Conservation (phyloP, 1,140 invertebrate genomes). For the Drosophila kikkawai region DNA sequence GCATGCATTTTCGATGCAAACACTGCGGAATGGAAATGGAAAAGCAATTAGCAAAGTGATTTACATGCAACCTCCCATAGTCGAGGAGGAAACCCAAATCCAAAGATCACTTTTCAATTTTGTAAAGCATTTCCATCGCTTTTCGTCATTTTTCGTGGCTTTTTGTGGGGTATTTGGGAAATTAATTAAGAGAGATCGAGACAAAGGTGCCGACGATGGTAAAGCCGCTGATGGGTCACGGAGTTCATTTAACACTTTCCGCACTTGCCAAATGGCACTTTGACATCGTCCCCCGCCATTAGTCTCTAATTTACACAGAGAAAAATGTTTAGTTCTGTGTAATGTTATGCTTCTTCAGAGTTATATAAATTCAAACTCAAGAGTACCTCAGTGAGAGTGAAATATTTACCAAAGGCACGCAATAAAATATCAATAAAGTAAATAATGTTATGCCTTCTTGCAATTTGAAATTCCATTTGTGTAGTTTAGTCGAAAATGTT, state of each 20-base stretch:
- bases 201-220: slow-evolving; percentile 58
- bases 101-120: slow-evolving; percentile 57
- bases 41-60: slow-evolving; percentile 81
- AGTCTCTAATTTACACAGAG: slow-evolving; percentile 1
- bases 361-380: no score
- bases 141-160: slow-evolving; percentile 23
- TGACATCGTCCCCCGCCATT: slow-evolving; percentile 47
- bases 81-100: slow-evolving; percentile 21
- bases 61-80: slow-evolving; percentile 76
- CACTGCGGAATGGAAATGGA: slow-evolving; percentile 50
- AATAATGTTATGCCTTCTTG: neutral
- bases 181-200: slow-evolving; percentile 82
- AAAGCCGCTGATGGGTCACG: slow-evolving; percentile 8
- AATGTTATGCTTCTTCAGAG: neutral
- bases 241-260: slow-evolving; percentile 66
- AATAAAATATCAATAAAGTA: neutral
- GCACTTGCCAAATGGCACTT: slow-evolving; percentile 58
- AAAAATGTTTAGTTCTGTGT: neutral
- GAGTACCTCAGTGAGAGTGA: neutral
- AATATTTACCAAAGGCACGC: neutral
- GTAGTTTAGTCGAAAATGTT: neutral
- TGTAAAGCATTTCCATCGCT: slow-evolving; percentile 26
- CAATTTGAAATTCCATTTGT: no score
- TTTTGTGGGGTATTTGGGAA: slow-evolving; percentile 65
- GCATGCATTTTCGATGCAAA: slow-evolving; percentile 10